Percentiles rank a stretch among this genome's conserved stretches.
Evolutionary conservation across 1,140 invertebrate genomes (phyloP).

Genomic region (Drosophila hydei): DNA sequence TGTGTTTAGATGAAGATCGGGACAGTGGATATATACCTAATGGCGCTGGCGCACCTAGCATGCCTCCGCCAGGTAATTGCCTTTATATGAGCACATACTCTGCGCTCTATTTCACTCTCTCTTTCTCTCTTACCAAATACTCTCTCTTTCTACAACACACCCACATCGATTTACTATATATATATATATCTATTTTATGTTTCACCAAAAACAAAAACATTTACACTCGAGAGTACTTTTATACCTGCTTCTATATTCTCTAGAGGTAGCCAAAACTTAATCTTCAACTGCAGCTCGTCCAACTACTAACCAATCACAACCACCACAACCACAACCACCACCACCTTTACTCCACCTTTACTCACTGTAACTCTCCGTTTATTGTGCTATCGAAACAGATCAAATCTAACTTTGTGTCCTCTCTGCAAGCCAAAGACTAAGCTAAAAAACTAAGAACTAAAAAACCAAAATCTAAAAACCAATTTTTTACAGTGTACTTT

Average conservation of each 20-base stretch:
- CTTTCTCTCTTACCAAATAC: slow-evolving; percentile 23
- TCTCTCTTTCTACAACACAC: slow-evolving; percentile 42
- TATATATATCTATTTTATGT: slow-evolving; percentile 41
- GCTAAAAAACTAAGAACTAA: slow-evolving; percentile 35
- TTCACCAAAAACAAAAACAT: slow-evolving; percentile 40
- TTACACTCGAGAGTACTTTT: slow-evolving; percentile 56
- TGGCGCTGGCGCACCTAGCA: slow-evolving; percentile 68
- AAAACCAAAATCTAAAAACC: slow-evolving; percentile 45
- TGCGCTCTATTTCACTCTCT: slow-evolving; percentile 44
- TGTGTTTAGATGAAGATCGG: slow-evolving; percentile 57
- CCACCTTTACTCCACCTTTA: slow-evolving; percentile 32
- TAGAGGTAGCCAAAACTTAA: slow-evolving; percentile 68
- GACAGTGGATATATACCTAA: slow-evolving; percentile 81
- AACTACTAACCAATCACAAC: slow-evolving; percentile 64
- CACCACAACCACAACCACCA: slow-evolving; percentile 41
- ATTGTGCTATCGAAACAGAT: slow-evolving; percentile 59
- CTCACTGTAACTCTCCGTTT: slow-evolving; percentile 73
- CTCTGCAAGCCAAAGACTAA: slow-evolving; percentile 39
- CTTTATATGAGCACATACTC: not conserved
- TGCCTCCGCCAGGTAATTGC: slow-evolving; percentile 83
- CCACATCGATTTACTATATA: slow-evolving; percentile 57
- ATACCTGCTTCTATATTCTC: slow-evolving; percentile 73
- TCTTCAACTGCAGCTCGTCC: slow-evolving; percentile 72
- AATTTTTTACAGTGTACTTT: slow-evolving; percentile 76
- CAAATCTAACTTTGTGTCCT: slow-evolving; percentile 37